Percentiles rank a stretch among this genome's conserved stretches.
Conservation (phyloP, 2,797 vertebrate genomes). For the Acanthiza pusilla region DNA sequence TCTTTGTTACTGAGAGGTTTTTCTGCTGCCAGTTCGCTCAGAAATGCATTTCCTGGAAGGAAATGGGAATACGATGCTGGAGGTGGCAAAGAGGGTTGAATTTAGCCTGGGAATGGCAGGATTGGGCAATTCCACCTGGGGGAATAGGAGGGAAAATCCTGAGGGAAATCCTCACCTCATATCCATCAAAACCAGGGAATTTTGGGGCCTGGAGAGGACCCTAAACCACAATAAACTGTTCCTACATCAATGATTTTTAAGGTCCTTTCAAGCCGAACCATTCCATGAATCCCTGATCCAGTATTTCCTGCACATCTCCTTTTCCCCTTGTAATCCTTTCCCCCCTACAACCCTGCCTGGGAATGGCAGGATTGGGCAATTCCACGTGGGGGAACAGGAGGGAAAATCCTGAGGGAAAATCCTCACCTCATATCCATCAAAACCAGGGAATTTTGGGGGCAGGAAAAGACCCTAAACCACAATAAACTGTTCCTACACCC, state of each 20-base stretch:
- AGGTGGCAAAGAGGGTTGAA: neutral
- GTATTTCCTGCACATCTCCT: accelerated
- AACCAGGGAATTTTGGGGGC: neutral
- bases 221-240: neutral
- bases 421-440: accelerated
- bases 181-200: neutral
- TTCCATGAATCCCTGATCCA: too few relatives aligned
- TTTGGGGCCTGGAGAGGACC: neutral
- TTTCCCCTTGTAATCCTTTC: too few relatives aligned
- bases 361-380: accelerated
- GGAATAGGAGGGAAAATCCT: neutral
- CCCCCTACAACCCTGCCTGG: too few relatives aligned
- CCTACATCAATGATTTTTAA: neutral
- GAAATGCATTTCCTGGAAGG: neutral
- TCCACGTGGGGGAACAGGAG: neutral
- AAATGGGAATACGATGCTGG: neutral
- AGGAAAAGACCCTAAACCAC: neutral
- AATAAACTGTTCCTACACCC: neutral
- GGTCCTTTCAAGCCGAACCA: too few relatives aligned
- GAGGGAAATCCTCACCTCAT: accelerated
- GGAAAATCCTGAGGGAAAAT: neutral
- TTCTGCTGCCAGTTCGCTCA: neutral
- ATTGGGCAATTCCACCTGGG: accelerated
- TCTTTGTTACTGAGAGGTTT: neutral
- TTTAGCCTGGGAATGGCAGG: neutral